These are phyloP conservation scores for Dinothrombium tinctorium DNA, from an alignment of 1,140 invertebrate species.

Conservation along the genomic window DNA sequence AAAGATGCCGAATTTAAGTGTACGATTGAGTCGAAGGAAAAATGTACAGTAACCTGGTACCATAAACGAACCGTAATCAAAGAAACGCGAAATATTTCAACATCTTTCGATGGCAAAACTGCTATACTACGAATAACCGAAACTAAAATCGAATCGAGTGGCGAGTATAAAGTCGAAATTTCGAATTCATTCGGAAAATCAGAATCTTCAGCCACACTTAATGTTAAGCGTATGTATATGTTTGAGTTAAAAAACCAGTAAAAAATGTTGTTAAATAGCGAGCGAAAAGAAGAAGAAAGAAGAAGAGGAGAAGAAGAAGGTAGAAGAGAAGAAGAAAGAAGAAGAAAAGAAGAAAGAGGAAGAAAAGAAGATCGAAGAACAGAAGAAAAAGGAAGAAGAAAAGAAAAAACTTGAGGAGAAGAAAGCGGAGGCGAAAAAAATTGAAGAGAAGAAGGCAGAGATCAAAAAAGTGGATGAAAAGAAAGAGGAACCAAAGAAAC, in stretches of 20 bases:
- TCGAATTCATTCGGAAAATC: constrained; percentile 57
- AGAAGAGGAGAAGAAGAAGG: too few relatives aligned
- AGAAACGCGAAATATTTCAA: constrained; percentile 38
- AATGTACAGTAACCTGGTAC: constrained; percentile 58
- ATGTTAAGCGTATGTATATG: constrained; percentile 25
- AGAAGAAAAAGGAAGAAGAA: not conserved
- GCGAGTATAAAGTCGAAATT: constrained; percentile 50
- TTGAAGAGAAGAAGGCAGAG: not conserved
- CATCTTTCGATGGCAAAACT: constrained; percentile 52
- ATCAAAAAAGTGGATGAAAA: not conserved
- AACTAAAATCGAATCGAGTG: constrained; percentile 38
- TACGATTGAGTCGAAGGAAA: constrained; percentile 26
- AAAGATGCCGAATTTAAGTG: constrained; percentile 50
- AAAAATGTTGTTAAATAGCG: constrained; percentile 23
- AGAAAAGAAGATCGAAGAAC: constrained; percentile 3
- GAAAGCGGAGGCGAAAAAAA: not conserved
- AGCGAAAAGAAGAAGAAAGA: too few relatives aligned
- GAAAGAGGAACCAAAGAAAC: not conserved
- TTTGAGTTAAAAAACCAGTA: constrained; percentile 26
- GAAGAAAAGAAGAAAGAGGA: constrained; percentile 20
- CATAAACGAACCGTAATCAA: constrained; percentile 45
- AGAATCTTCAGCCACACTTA: constrained; percentile 48
- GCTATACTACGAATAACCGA: constrained; percentile 45
- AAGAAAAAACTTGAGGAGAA: not conserved
- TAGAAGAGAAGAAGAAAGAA: too few relatives aligned